Percentiles rank a stretch among this genome's conserved stretches.
Conservation (phyloP, 2,888 invertebrate species). For the Sceliomorpha sp. region DNA sequence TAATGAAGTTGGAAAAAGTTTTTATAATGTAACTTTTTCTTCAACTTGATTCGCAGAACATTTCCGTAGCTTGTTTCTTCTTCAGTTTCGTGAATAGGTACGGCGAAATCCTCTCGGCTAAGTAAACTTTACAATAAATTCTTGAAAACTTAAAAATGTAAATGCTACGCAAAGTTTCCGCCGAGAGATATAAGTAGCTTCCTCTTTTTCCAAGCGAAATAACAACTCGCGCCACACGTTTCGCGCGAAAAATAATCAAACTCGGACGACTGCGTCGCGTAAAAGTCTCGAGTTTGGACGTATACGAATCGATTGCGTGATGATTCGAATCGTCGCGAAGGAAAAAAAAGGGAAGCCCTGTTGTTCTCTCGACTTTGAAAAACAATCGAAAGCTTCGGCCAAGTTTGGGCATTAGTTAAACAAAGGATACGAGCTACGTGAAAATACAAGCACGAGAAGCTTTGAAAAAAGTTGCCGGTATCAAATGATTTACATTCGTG, state of each 20-base stretch:
- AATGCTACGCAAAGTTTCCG: slow-evolving; percentile 22
- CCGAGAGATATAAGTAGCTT: not conserved
- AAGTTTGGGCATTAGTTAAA: slow-evolving; percentile 46
- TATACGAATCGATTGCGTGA: too few relatives aligned
- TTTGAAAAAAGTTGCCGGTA: slow-evolving; percentile 40
- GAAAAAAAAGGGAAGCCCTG: not conserved
- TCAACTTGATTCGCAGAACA: slow-evolving; percentile 31
- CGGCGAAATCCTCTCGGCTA: slow-evolving; percentile 32
- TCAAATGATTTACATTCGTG: slow-evolving; percentile 53
- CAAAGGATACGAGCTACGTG: slow-evolving; percentile 30
- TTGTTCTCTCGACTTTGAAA: slow-evolving; percentile 33
- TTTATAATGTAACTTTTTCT: slow-evolving; percentile 26
- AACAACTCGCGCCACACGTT: slow-evolving; percentile 24
- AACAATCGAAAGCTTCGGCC: slow-evolving; percentile 31
- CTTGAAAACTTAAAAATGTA: slow-evolving; percentile 34
- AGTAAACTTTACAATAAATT: slow-evolving; percentile 49
- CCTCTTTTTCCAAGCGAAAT: slow-evolving; percentile 4
- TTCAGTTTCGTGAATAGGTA: slow-evolving; percentile 34
- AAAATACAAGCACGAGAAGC: slow-evolving; percentile 31
- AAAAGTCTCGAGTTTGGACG: too few relatives aligned
- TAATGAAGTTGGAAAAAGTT: too few relatives aligned
- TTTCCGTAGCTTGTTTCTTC: slow-evolving; percentile 27
- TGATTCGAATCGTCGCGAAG: too few relatives aligned
- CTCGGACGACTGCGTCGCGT: too few relatives aligned
- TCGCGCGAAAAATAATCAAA: too few relatives aligned